phyloP scores from a whole-genome alignment of 2,113 vertebrate species.

The Mohoua ochrocephala region DNA sequence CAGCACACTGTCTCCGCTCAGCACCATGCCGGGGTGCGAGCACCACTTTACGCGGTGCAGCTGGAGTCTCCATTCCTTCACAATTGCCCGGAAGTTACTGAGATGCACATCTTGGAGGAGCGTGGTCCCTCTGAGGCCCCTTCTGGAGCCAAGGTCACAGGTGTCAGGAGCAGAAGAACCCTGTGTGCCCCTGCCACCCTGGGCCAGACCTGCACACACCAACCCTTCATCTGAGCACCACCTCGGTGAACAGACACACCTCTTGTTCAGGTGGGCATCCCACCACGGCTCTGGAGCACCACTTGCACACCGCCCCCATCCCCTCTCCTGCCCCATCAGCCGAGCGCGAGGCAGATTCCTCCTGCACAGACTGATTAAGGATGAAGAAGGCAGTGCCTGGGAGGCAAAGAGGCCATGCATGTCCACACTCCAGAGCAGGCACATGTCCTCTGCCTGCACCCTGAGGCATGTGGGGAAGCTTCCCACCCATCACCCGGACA shows the following conservation, averaged over 20 bases:
- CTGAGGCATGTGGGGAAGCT: background rate
- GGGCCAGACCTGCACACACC: background rate
- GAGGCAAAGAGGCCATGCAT: background rate
- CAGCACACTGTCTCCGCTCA: background rate
- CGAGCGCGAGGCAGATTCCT: fast-evolving
- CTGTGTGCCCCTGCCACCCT: background rate
- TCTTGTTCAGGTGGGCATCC: background rate
- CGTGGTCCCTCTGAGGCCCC: too few relatives aligned
- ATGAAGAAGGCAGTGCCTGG: background rate
- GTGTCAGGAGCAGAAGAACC: background rate
- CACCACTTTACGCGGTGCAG: background rate
- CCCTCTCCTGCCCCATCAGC: background rate
- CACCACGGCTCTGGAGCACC: background rate
- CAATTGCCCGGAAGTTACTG: fast-evolving
- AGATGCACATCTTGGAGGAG: background rate
- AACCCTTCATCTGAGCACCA: too few relatives aligned
- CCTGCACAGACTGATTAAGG: background rate
- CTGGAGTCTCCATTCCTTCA: background rate
- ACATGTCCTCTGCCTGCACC: background rate
- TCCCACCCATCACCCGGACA: background rate
- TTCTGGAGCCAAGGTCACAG: background rate
- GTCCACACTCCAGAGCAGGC: fast-evolving
- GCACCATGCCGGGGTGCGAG: fast-evolving
- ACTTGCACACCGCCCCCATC: fast-evolving
- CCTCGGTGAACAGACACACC: fast-evolving